Conservation (phyloP, 1,140 invertebrate genomes). For the Apis laboriosa region DNA sequence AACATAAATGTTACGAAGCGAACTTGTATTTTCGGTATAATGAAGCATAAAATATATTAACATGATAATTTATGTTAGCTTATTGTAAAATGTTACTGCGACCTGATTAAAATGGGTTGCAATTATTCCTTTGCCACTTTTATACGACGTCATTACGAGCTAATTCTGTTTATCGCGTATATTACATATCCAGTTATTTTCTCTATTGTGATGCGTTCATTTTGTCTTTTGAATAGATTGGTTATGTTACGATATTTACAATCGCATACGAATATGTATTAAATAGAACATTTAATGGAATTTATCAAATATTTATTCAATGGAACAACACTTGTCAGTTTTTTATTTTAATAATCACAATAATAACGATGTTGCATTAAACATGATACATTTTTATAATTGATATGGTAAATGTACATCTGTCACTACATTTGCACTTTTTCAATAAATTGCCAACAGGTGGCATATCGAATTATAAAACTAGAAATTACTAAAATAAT, state of each 20-base stretch:
- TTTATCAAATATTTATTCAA: neutral
- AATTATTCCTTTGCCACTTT: constrained; percentile 31
- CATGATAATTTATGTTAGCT: constrained; percentile 5
- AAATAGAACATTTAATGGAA: neutral
- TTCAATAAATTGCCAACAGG: neutral
- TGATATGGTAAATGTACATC: neutral
- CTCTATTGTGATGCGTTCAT: neutral
- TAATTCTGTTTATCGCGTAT: constrained; percentile 8
- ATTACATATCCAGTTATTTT: constrained; percentile 3
- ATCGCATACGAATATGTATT: neutral
- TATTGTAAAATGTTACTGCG: constrained; percentile 1
- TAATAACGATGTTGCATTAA: neutral
- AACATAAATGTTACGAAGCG: neutral
- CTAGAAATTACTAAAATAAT: neutral
- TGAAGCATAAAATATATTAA: constrained; percentile 29
- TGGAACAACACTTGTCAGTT: neutral
- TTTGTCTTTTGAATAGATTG: neutral
- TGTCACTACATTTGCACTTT: neutral
- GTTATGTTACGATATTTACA: no score
- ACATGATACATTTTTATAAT: neutral
- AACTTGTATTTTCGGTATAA: neutral
- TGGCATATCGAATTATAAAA: neutral
- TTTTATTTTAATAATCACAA: neutral
- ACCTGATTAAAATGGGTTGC: constrained; percentile 31
- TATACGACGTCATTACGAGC: constrained; percentile 8